phyloP scores from a whole-genome alignment of 2,797 vertebrate genomes.

The Morus bassanus region DNA sequence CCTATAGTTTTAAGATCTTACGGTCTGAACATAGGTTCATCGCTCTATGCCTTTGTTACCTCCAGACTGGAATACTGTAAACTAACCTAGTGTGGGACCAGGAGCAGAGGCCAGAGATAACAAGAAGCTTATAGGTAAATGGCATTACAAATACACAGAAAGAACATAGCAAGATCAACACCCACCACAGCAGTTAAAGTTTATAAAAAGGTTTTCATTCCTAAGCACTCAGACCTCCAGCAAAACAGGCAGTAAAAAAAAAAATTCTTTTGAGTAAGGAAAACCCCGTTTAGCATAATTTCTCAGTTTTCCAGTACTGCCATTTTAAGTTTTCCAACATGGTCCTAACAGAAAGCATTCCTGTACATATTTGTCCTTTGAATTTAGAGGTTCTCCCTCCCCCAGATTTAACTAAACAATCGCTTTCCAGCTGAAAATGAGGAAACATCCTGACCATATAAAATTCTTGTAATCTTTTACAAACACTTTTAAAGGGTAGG shows the following conservation, averaged over 20 bases:
- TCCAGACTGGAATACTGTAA: not conserved
- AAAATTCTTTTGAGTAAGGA: not conserved
- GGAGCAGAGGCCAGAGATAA: not conserved
- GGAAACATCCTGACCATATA: not conserved
- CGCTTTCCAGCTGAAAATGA: not conserved
- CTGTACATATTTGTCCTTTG: not conserved
- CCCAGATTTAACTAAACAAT: not conserved
- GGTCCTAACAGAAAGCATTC: not conserved
- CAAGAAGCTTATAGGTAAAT: not conserved
- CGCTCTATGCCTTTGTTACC: not conserved
- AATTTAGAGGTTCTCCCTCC: not conserved
- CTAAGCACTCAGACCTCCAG: not conserved
- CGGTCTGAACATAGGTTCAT: not conserved
- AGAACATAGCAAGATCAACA: not conserved
- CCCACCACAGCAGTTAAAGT: not conserved
- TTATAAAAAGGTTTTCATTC: not conserved
- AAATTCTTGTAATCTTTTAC: not conserved
- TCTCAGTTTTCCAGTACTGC: not conserved
- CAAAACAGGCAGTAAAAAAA: not conserved
- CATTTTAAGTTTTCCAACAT: not conserved
- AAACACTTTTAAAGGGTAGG: not conserved
- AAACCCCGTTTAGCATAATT: not conserved
- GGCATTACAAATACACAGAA: not conserved
- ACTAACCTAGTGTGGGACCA: not conserved
- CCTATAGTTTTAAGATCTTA: not conserved